Evolutionary conservation across 2,888 invertebrate genomes (phyloP), one percentile per base, ranked within the genome.

Genomic region (Catocala fraxini): DNA sequence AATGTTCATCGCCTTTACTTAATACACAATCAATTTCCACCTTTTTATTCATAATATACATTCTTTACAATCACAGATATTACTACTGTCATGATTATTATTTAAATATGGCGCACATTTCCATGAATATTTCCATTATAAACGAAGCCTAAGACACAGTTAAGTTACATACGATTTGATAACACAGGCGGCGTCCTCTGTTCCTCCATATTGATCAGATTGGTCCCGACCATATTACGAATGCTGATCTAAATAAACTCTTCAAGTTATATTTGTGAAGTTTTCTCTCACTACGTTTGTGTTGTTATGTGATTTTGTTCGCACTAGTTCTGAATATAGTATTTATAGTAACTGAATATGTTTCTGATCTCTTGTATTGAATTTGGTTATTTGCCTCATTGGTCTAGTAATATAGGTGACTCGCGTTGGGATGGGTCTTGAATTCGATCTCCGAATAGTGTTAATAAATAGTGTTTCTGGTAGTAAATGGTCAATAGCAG

Each of bases 141-240:
- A 77, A 78, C 81, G 68, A 67, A 66, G 71, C 86, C 77, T 85
- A 76, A 85, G 73, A 65, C 65, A 67, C 77, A 83, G 86, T 87
- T 85, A 83, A 85, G 85, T 89, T 86, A 87, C 85, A 84, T 75
- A 83, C 80, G 77, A 80, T 77, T 80, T 86, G 91, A 92, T 92
- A 92, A 89, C 82, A 81, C 35, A 83, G 75, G 90, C 92, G 92
- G 92, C 90, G 69, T 84, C 91, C 87, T 91, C 89, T 91, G 90
- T 83, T 68, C 71, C 25, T 79, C 77, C 79, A 64, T 74, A 75
- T 81, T 84, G 89, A 92, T 92, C 88, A 83, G 85, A 89, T 89
- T 87, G 81, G 82, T 83, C 82, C 84, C 85, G 82, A 86, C 83
- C 73, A 79, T 80, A 83, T 82, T 71, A 63, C 60, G 63, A 57